Conservation (phyloP, 2,888 invertebrate genomes). For the Cephalotes varians region DNA sequence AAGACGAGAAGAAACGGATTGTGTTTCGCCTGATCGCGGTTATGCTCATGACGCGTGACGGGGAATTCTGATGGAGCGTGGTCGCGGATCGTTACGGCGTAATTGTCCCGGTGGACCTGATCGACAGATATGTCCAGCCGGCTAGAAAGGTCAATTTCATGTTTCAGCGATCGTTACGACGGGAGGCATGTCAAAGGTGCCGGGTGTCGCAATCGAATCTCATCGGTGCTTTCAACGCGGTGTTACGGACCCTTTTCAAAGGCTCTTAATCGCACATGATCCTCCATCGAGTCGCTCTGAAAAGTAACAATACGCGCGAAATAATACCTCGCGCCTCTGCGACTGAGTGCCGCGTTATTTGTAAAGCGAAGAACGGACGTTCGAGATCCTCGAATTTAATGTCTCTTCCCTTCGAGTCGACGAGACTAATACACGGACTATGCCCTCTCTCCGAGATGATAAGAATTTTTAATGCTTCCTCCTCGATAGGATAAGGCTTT, state of each 20-base stretch:
- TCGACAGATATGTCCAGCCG: slow-evolving; percentile 67
- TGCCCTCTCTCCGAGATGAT: slow-evolving; percentile 8
- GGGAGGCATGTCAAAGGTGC: slow-evolving; percentile 64
- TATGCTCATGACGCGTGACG: slow-evolving; percentile 75
- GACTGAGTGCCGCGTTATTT: slow-evolving; percentile 40
- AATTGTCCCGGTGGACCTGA: slow-evolving; percentile 73
- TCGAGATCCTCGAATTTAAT: slow-evolving; percentile 3
- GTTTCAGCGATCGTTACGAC: slow-evolving; percentile 66
- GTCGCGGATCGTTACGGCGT: slow-evolving; percentile 74
- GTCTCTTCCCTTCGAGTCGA: neutral
- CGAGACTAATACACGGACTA: neutral
- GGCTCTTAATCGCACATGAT: slow-evolving; percentile 40
- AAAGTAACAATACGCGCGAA: slow-evolving; percentile 38
- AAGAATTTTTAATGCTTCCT: slow-evolving; percentile 30
- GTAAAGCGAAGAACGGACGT: slow-evolving; percentile 13
- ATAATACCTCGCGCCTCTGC: slow-evolving; percentile 32
- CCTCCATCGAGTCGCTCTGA: slow-evolving; percentile 14
- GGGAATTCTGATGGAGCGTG: slow-evolving; percentile 76
- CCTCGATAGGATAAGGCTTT: slow-evolving; percentile 56
- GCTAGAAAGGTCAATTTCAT: slow-evolving; percentile 75
- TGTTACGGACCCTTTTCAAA: slow-evolving; percentile 24
- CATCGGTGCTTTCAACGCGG: slow-evolving; percentile 49
- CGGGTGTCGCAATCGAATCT: slow-evolving; percentile 59
- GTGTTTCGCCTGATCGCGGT: slow-evolving; percentile 68
- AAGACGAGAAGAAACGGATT: slow-evolving; percentile 39